Percentiles rank a stretch among this genome's conserved stretches.
Conservation (phyloP, 2,888 invertebrate genomes). For the Tipula helvola region DNA sequence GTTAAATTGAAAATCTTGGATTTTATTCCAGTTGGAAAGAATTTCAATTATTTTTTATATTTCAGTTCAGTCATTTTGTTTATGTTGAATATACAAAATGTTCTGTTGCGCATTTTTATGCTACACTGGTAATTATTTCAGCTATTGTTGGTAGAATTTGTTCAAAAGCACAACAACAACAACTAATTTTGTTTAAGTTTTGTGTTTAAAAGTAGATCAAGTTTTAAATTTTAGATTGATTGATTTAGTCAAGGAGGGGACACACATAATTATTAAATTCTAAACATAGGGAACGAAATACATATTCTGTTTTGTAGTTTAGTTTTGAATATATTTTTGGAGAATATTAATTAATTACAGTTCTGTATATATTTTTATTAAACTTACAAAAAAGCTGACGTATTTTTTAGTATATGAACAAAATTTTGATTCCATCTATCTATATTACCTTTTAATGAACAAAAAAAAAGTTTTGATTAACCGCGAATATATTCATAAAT, state of each 20-base stretch:
- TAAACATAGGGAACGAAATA: neutral
- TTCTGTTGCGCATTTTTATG: neutral
- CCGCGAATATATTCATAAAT: neutral
- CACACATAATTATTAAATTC: no score
- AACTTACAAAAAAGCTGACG: neutral
- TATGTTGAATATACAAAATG: no score
- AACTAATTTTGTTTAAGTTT: neutral
- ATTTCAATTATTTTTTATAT: neutral
- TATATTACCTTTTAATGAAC: neutral
- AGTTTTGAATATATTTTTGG: neutral
- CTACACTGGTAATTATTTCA: neutral
- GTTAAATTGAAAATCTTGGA: neutral
- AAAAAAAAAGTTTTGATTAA: neutral
- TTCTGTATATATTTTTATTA: neutral
- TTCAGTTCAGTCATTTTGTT: neutral
- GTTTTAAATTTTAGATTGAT: neutral
- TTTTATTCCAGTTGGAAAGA: neutral
- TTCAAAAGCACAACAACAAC: neutral
- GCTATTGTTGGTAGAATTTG: slow-evolving; percentile 4
- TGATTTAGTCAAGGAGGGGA: no score
- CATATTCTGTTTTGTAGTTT: neutral
- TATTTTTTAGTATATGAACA: neutral
- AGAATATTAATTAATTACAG: neutral
- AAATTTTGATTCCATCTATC: neutral
- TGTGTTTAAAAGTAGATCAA: neutral